Evolutionary conservation across 2,797 vertebrate genomes (phyloP), one percentile per base, ranked within the genome.

Genomic region (Notoglanidium macrostoma): DNA sequence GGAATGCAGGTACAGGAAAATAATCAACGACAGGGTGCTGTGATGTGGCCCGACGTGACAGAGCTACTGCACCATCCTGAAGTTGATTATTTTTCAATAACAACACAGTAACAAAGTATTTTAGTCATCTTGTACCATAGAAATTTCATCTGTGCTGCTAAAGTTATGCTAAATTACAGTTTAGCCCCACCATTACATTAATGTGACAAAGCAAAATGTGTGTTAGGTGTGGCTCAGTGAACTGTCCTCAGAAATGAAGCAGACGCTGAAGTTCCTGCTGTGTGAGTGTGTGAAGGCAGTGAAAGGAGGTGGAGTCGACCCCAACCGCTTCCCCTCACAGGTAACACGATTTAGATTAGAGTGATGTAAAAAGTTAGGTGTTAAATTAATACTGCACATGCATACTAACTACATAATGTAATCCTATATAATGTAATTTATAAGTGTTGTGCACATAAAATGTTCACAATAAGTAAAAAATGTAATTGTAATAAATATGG

Each of bases 191-290:
- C 23, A 23, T 44, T 35, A 23, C 70, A 46, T 3, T 68, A 68
- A 23, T 26, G 70, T 35, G 67, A 35, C 5, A 21, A 68, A 32
- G 15, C 65, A 32, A 32, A 61, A 63, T 84, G 15, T 57, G 65
- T 85, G 87, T 85, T 67, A 99, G 98, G 94, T 96, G 59, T 99
- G 98, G 98, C 94, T 99, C 46, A 96, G 95, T 89, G 94, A 94
- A 89, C 95, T 99, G 82, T 97, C 98, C 85, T 91, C 91, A n/a
- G 97, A 98, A 94, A 99, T 99, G 98, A 99, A 98, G 91, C 95
- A 96, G 6, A 99, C 98, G 1, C 92, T 99, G 93, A 97, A 97
- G 90, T 93, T 96, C 61, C 92, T 98, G 89, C 93, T 99, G 87
- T 93, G 92, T 87, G 96, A 98, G 89, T 99, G 98, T 93, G 57